A percentile compares a stretch with the other conserved stretches of the same genome.
Conservation (phyloP, 2,888 invertebrate species). For the Eledone cirrhosa region DNA sequence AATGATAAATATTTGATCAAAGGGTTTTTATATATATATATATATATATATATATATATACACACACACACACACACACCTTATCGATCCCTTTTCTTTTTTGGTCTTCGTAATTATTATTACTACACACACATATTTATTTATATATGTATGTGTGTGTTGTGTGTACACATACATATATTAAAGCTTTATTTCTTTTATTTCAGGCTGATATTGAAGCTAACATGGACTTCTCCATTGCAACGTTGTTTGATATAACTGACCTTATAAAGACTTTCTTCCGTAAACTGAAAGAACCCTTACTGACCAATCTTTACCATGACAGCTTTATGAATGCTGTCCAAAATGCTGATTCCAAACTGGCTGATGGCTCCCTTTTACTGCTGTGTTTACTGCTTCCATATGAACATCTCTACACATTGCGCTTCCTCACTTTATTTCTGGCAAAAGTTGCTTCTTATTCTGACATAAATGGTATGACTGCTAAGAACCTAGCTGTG, state of each 20-base stretch:
- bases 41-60: too few species aligned
- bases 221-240: conserved; percentile 76
- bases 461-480: conserved; percentile 83
- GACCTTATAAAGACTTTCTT: conserved; percentile 86
- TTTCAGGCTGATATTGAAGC: conserved; percentile 76
- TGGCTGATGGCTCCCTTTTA: conserved; percentile 70
- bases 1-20: too few species aligned
- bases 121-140: too few species aligned
- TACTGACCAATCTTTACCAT: conserved; percentile 79
- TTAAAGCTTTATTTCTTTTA: conserved; percentile 30
- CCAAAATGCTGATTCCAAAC: conserved; percentile 57
- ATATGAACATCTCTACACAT: conserved; percentile 78
- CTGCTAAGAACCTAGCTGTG: conserved; percentile 82
- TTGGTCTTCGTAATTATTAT: too few species aligned
- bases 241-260: conserved; percentile 83
- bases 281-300: conserved; percentile 83
- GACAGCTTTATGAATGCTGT: conserved; percentile 69
- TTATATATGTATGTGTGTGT: too few species aligned
- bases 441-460: conserved; percentile 77
- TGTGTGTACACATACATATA: too few species aligned
- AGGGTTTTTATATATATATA: too few species aligned
- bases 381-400: conserved; percentile 79
- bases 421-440: conserved; percentile 81
- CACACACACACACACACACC: too few species aligned
- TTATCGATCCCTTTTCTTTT: too few species aligned